These are phyloP conservation scores for Perognathus longimembris DNA, from an alignment of 2,113 vertebrate species.

Conservation along the genomic window DNA sequence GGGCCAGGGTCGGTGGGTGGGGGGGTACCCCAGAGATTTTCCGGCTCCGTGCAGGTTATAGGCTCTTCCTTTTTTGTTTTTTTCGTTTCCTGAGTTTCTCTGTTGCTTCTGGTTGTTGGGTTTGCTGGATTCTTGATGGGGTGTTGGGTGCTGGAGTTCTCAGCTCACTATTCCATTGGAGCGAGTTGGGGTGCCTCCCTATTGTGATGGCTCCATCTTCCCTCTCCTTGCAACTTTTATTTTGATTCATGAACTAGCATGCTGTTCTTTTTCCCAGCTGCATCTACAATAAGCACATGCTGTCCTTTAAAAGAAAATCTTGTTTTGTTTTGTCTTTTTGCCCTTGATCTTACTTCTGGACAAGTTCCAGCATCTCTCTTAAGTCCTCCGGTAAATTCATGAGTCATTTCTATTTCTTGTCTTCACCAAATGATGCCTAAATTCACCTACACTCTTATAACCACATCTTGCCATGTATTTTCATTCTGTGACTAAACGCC, in stretches of 20 bases:
- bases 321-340: constrained; percentile 9
- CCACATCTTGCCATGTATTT: constrained; percentile 5
- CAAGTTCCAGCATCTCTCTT: background rate
- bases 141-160: no score
- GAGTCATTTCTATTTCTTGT: constrained; percentile 22
- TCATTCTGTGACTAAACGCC: constrained; percentile 15
- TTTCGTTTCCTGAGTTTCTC: no score
- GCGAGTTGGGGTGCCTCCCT: no score
- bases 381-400: constrained; percentile 29
- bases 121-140: no score
- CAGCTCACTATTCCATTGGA: no score
- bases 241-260: background rate
- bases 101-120: no score
- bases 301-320: background rate
- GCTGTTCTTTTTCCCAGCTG: background rate
- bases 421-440: background rate
- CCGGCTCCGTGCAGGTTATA: no score
- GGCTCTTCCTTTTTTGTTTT: no score
- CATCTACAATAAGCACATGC: background rate
- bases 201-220: no score
- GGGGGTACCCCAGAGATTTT: no score
- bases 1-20: no score
- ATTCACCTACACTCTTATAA: background rate
- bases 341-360: constrained; percentile 59
- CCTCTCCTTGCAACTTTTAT: no score